Conservation (phyloP, 2,888 invertebrate species). For the Troglohyphantes excavatus region DNA sequence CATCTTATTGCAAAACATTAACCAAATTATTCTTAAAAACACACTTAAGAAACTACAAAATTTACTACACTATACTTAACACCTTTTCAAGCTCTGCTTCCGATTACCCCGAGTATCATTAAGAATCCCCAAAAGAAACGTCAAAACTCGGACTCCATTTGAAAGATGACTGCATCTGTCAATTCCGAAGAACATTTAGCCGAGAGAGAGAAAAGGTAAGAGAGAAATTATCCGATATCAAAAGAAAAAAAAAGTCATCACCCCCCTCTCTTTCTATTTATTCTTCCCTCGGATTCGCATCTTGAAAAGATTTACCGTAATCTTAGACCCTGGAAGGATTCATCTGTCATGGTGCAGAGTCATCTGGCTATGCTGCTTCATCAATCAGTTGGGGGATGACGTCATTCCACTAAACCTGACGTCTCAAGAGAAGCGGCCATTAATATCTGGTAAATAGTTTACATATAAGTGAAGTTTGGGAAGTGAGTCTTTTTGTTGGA, state of each 20-base stretch:
- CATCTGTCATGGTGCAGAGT: slow-evolving; percentile 21
- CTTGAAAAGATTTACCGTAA: slow-evolving; percentile 57
- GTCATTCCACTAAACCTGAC: not conserved
- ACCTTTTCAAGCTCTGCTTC: slow-evolving; percentile 2
- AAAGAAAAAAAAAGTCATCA: slow-evolving; percentile 5
- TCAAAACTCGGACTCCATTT: slow-evolving; percentile 47
- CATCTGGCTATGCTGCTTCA: slow-evolving; percentile 1
- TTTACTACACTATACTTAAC: too few species aligned
- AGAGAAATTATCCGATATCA: slow-evolving; percentile 64
- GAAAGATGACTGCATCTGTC: slow-evolving; percentile 58
- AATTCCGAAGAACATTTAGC: slow-evolving; percentile 59
- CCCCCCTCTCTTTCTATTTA: slow-evolving; percentile 16
- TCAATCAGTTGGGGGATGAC: not conserved
- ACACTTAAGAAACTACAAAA: too few species aligned
- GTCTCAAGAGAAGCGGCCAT: not conserved
- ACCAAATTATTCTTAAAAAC: too few species aligned
- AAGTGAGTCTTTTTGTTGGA: not conserved
- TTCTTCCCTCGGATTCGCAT: slow-evolving; percentile 39
- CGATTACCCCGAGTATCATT: slow-evolving; percentile 29
- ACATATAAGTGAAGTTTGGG: not conserved
- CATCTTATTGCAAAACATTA: too few species aligned
- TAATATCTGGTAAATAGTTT: slow-evolving; percentile 9
- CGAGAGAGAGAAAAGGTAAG: slow-evolving; percentile 41
- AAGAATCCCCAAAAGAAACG: slow-evolving; percentile 8
- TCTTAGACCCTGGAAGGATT: slow-evolving; percentile 30